Evolutionary conservation across 2,888 invertebrate genomes (phyloP), one percentile per base, ranked within the genome.

Genomic region (Neoitamus cyanurus): DNA sequence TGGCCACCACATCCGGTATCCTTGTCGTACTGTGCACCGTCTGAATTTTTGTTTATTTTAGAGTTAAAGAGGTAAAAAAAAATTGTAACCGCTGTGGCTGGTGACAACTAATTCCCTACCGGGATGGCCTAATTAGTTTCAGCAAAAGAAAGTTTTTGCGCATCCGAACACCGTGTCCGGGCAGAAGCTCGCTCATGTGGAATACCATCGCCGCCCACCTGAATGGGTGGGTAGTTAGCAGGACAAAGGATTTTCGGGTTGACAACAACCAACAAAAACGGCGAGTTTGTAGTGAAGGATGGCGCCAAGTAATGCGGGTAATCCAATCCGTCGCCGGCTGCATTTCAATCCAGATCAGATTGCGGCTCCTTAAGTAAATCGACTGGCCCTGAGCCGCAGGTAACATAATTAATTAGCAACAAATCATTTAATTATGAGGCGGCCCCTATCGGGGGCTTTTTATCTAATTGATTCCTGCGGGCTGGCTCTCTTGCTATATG

Each of bases 371-470:
- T 36, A 77, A 77, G 25, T 30, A 42, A 77, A 46, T 36, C 75
- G 20, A 9, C 9, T 77, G n/a, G 58, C 77, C 77, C 7, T 7
- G n/a, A 30, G 42, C 73, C 9, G 25, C 75, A 42, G 75, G 42
- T 75, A 58, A 48, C 31, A 31, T 30, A 80, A 80, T 80, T 80
- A 80, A 80, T 80, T 80, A 80, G 78, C 58, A 58, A 15, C 78
- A 58, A 80, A 80, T 80, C 78, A 48, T 80, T 80, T 80, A 48
- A 80, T 80, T 80, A 80, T 58, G 75, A 75, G 75, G 75, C 37
- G 42, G 42, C 2, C 9, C n/a, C 42, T 42, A 37, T 75, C 75
- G 37, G 20, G 42, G 48, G 58, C 58, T 58, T 42, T 77, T 46
- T 78, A 78, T 78, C 78, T 78, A 78, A 78, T 78, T 78, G 78